Percentiles rank a stretch among this genome's conserved stretches.
Evolutionary conservation across 2,888 invertebrate genomes (phyloP).

Genomic region (Lasioglossum marginatum): DNA sequence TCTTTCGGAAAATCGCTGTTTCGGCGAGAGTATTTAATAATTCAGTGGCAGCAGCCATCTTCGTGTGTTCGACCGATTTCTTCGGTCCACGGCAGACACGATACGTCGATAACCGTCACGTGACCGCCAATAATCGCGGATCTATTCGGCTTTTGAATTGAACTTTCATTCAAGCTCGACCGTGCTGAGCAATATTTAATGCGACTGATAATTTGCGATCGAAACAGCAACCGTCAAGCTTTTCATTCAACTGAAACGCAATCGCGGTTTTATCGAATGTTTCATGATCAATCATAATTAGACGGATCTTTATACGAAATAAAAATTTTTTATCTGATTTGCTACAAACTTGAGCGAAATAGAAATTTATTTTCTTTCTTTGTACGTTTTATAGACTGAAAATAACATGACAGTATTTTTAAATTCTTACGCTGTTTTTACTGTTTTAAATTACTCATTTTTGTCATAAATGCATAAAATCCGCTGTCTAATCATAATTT

Average conservation of each 20-base stretch:
- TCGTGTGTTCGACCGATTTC: slow-evolving; percentile 69
- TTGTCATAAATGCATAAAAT: too few species aligned
- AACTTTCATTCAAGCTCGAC: neutral
- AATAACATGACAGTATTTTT: too few species aligned
- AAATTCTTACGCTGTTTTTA: too few species aligned
- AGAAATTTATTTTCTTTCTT: too few species aligned
- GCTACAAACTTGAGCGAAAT: too few species aligned
- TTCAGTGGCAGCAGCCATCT: slow-evolving; percentile 79
- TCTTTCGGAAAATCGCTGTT: slow-evolving; percentile 70
- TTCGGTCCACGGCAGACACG: slow-evolving; percentile 69
- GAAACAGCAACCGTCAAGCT: neutral
- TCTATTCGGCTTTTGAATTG: slow-evolving; percentile 49
- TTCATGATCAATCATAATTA: neutral
- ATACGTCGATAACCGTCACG: slow-evolving; percentile 80
- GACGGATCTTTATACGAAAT: neutral
- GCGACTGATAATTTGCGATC: neutral
- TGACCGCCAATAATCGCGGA: slow-evolving; percentile 61
- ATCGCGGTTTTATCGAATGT: neutral
- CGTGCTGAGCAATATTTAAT: neutral
- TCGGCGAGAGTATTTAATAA: slow-evolving; percentile 72
- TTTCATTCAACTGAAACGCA: neutral
- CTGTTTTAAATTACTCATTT: too few species aligned
- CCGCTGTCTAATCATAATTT: neutral
- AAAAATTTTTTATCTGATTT: too few species aligned
- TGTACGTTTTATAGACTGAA: too few species aligned